phyloP scores from a whole-genome alignment of 2,797 vertebrate species.

The Pangasius djambal region DNA sequence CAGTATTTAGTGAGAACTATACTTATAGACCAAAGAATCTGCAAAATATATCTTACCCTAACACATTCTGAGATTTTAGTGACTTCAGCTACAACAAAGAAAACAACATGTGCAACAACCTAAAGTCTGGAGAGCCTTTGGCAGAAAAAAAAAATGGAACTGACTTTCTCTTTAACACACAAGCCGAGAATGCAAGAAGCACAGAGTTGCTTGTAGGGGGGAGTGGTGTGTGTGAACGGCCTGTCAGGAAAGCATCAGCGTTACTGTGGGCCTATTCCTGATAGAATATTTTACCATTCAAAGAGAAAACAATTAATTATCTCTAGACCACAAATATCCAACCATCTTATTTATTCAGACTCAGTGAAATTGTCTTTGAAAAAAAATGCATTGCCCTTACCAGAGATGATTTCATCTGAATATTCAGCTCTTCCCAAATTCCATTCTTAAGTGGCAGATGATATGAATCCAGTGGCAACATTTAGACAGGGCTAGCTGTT shows the following conservation, averaged over 20 bases:
- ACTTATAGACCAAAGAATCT: background rate
- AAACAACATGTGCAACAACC: background rate
- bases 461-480: background rate
- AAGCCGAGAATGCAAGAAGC: background rate
- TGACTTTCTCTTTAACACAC: background rate
- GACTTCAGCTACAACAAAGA: background rate
- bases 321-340: background rate
- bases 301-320: background rate
- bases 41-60: background rate
- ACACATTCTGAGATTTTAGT: background rate
- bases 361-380: background rate
- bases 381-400: background rate
- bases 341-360: background rate
- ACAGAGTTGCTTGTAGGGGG: background rate
- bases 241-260: background rate
- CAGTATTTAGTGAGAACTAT: background rate
- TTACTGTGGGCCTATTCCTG: background rate
- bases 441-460: background rate
- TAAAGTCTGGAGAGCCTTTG: background rate
- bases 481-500: background rate
- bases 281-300: background rate
- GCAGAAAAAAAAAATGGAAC: background rate
- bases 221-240: background rate
- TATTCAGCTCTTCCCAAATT: background rate
- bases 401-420: background rate